phyloP scores from a whole-genome alignment of 2,113 vertebrate genomes.

The Syngnathus floridae region DNA sequence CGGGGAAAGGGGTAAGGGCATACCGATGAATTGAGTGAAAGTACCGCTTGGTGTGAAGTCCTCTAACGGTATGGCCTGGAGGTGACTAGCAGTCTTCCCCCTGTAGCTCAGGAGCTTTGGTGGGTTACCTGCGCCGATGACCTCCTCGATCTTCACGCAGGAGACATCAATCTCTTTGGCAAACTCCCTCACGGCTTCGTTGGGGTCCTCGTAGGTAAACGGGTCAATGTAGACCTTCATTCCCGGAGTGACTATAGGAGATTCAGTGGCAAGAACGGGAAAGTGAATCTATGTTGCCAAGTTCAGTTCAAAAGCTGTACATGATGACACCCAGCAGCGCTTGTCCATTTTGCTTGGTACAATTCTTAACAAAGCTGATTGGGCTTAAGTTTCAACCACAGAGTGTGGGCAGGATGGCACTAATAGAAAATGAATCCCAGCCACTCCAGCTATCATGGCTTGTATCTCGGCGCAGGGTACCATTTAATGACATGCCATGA shows the following conservation, averaged over 20 bases:
- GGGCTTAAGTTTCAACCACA: neutral
- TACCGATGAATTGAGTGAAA: constrained; percentile 72
- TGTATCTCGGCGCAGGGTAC: neutral
- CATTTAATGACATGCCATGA: neutral
- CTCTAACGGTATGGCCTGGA: constrained; percentile 77
- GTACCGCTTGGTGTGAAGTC: constrained; percentile 78
- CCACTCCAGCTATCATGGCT: neutral
- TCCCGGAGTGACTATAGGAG: constrained; percentile 87
- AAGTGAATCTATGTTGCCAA: constrained; percentile 53
- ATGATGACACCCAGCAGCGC: neutral
- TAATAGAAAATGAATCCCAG: neutral
- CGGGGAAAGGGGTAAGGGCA: constrained; percentile 42
- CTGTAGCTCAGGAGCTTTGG: constrained; percentile 73
- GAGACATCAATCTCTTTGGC: constrained; percentile 98
- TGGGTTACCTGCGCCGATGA: constrained; percentile 96
- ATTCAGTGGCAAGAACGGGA: constrained; percentile 68
- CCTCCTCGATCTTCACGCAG: constrained; percentile 98
- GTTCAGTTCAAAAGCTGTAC: neutral
- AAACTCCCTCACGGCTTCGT: constrained; percentile 94
- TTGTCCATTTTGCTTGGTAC: neutral
- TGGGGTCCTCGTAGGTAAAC: constrained; percentile 97
- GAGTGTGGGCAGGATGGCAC: neutral
- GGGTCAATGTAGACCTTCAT: constrained; percentile 98
- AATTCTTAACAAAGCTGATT: neutral
- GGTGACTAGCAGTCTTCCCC: constrained; percentile 75